Percentiles rank a stretch among this genome's conserved stretches.
Conservation (phyloP, 2,113 vertebrate species). For the Cervus canadensis region DNA sequence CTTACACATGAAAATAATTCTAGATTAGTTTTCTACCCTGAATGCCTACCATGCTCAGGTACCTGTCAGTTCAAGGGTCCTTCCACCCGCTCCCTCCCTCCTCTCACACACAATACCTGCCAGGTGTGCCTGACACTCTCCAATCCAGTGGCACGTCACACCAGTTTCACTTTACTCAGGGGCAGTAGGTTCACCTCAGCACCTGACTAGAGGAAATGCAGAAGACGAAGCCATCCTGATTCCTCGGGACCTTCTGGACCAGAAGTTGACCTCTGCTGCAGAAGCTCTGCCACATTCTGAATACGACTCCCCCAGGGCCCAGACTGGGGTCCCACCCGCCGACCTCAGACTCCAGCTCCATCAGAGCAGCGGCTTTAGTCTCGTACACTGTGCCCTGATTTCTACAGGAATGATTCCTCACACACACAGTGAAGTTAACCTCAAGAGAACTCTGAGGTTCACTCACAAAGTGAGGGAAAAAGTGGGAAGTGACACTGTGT, state of each 20-base stretch:
- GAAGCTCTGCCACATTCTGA: background rate
- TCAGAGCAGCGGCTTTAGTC: accelerated
- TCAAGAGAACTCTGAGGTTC: accelerated
- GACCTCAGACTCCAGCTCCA: background rate
- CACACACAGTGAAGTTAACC: accelerated
- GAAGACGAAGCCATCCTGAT: too few species aligned
- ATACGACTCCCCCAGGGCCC: background rate
- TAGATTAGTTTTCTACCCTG: background rate
- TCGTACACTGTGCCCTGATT: accelerated
- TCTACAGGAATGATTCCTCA: background rate
- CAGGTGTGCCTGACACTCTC: background rate
- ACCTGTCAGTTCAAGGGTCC: background rate
- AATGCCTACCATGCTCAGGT: background rate
- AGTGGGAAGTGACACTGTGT: accelerated
- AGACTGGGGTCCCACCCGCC: background rate
- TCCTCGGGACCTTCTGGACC: background rate
- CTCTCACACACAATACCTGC: background rate
- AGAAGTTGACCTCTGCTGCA: background rate
- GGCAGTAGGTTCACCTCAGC: background rate
- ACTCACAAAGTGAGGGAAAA: background rate
- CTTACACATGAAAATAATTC: constrained; percentile 17
- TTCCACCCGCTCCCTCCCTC: background rate
- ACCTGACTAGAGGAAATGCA: background rate
- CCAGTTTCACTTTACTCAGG: background rate
- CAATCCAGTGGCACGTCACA: background rate